Conservation (phyloP, 2,797 vertebrate species). For the Sebastes alutus region DNA sequence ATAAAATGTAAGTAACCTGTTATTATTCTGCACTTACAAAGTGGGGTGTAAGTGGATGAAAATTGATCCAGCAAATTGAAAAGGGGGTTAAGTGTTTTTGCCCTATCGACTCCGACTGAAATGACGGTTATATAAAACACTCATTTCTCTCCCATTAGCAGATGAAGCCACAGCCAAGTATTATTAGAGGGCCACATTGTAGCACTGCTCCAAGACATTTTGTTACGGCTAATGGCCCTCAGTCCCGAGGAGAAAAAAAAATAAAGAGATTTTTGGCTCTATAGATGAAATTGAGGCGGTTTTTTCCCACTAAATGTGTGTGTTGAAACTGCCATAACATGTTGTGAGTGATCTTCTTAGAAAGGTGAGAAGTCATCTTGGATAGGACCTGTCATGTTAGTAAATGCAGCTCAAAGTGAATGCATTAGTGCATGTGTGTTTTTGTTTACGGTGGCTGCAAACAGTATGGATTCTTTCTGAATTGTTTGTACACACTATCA, state of each 20-base stretch:
- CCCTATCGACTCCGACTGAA: constrained; percentile 91
- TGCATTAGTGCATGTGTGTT: constrained; percentile 35
- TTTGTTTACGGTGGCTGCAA: constrained; percentile 37
- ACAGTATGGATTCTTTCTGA: constrained; percentile 53
- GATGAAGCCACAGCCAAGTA: constrained; percentile 87
- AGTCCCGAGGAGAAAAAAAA: constrained; percentile 51
- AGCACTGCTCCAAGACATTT: constrained; percentile 78
- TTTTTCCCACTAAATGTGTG: constrained; percentile 62
- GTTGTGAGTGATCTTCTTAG: constrained; percentile 58
- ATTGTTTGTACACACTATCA: constrained; percentile 70
- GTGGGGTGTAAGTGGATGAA: constrained; percentile 92
- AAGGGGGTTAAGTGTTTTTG: constrained; percentile 90
- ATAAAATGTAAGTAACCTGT: constrained; percentile 94
- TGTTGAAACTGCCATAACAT: constrained; percentile 48
- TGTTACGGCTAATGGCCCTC: constrained; percentile 78
- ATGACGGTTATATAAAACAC: constrained; percentile 89
- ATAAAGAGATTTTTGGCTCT: constrained; percentile 69
- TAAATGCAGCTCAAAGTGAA: constrained; percentile 45
- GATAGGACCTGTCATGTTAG: constrained; percentile 60
- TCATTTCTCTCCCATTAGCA: constrained; percentile 94
- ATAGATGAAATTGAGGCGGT: constrained; percentile 66
- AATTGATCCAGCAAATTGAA: constrained; percentile 97
- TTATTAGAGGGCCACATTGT: constrained; percentile 84
- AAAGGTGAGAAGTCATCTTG: constrained; percentile 65
- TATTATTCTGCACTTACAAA: constrained; percentile 94